Evolutionary conservation across 2,797 vertebrate species (phyloP).

Genomic region (Lithobates pipiens): DNA sequence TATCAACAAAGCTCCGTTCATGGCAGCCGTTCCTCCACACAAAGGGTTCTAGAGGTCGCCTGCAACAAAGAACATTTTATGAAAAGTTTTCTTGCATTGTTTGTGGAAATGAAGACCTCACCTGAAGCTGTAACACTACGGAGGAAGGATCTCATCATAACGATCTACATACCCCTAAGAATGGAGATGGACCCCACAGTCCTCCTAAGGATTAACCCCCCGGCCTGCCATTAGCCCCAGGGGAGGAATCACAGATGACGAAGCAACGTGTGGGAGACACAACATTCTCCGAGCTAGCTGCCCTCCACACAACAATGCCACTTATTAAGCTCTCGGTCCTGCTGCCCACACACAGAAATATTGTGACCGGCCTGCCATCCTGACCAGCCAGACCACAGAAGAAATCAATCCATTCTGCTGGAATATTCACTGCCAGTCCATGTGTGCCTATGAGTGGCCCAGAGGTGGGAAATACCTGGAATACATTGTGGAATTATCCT

Average conservation of each 20-base stretch:
- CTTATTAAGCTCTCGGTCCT: background rate
- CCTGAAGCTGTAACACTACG: no score
- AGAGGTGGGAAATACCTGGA: background rate
- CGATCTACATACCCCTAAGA: background rate
- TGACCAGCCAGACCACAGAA: no score
- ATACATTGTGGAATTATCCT: background rate
- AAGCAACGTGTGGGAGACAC: background rate
- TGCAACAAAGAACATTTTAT: background rate
- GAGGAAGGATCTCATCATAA: no score
- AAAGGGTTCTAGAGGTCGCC: background rate
- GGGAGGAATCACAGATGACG: no score
- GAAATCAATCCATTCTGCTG: background rate
- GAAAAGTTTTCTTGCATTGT: no score
- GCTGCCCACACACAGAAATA: background rate
- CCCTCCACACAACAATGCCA: background rate
- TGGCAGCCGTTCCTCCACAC: background rate
- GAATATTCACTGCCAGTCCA: background rate
- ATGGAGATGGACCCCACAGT: background rate
- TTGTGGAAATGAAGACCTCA: no score
- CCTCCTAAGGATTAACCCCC: background rate
- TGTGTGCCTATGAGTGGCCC: background rate
- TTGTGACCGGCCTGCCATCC: background rate
- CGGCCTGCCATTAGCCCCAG: background rate
- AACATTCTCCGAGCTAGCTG: constrained; percentile 7
- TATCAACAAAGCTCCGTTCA: background rate